These are phyloP conservation scores for Polymixis lichenea DNA, from an alignment of 2,888 invertebrate species.

Conservation along the genomic window DNA sequence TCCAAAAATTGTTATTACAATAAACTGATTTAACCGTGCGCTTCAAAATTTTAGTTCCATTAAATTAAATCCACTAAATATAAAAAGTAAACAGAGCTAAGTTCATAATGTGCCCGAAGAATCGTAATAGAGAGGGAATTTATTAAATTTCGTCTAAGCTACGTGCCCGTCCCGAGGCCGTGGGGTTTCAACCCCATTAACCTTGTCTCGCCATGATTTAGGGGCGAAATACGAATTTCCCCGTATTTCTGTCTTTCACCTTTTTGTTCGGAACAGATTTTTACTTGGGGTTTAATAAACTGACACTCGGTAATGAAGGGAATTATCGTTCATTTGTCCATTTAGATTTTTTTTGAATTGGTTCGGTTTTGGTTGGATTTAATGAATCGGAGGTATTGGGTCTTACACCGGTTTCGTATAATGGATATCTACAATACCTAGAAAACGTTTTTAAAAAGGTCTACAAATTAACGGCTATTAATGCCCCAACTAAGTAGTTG, in stretches of 20 bases:
- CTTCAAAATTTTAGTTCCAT: conserved; percentile 60
- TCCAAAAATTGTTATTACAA: conserved; percentile 30
- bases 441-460: not conserved
- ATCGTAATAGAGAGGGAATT: conserved; percentile 83
- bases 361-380: conserved; percentile 25
- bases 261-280: conserved; percentile 84
- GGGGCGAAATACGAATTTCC: conserved; percentile 84
- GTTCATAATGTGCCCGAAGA: conserved; percentile 71
- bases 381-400: conserved; percentile 11
- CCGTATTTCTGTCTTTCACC: conserved; percentile 79
- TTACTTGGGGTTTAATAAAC: conserved; percentile 81
- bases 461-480: not conserved
- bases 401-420: conserved; percentile 8
- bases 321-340: conserved; percentile 73
- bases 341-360: conserved; percentile 53
- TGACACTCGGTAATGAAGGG: conserved; percentile 81
- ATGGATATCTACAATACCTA: not conserved
- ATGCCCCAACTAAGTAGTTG: too few relatives aligned
- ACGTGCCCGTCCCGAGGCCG: conserved; percentile 86
- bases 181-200: conserved; percentile 87
- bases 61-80: conserved; percentile 66
- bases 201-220: conserved; percentile 89
- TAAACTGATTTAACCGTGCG: conserved; percentile 25
- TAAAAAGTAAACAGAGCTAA: conserved; percentile 70
- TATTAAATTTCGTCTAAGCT: conserved; percentile 85